These are phyloP conservation scores for Aphelinus certus DNA, from an alignment of 1,140 invertebrate genomes.

Conservation along the genomic window DNA sequence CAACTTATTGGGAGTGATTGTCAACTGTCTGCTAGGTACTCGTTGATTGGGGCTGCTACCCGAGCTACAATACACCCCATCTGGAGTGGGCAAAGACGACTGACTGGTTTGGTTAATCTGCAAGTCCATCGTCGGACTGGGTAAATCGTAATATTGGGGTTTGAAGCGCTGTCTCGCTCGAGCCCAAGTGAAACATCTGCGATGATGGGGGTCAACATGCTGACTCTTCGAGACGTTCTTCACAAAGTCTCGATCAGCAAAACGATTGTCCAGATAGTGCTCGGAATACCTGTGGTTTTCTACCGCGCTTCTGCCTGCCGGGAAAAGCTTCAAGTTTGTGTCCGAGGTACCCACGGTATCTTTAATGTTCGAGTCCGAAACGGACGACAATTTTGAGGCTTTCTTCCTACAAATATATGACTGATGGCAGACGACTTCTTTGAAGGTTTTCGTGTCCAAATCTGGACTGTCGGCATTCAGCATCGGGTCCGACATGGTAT, in stretches of 20 bases:
- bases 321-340: slow-evolving; percentile 36
- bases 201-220: slow-evolving; percentile 50
- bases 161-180: slow-evolving; percentile 40
- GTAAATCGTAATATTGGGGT: slow-evolving; percentile 34
- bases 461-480: slow-evolving; percentile 48
- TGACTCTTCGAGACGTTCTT: slow-evolving; percentile 46
- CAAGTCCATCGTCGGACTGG: slow-evolving; percentile 42
- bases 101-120: slow-evolving; percentile 41
- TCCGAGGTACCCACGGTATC: slow-evolving; percentile 30
- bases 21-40: slow-evolving; percentile 43
- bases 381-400: slow-evolving; percentile 53
- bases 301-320: not conserved
- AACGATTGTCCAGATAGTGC: slow-evolving; percentile 51
- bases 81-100: slow-evolving; percentile 43
- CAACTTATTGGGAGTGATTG: slow-evolving; percentile 52
- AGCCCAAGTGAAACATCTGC: slow-evolving; percentile 37
- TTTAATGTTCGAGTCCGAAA: slow-evolving; percentile 60
- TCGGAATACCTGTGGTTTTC: slow-evolving; percentile 47
- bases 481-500: slow-evolving; percentile 58
- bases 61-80: slow-evolving; percentile 27
- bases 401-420: not conserved
- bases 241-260: slow-evolving; percentile 40
- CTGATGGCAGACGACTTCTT: slow-evolving; percentile 33
- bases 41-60: slow-evolving; percentile 42
- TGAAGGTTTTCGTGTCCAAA: slow-evolving; percentile 37